phyloP scores from a whole-genome alignment of 1,140 invertebrate species.

The Eupeodes corollae region DNA sequence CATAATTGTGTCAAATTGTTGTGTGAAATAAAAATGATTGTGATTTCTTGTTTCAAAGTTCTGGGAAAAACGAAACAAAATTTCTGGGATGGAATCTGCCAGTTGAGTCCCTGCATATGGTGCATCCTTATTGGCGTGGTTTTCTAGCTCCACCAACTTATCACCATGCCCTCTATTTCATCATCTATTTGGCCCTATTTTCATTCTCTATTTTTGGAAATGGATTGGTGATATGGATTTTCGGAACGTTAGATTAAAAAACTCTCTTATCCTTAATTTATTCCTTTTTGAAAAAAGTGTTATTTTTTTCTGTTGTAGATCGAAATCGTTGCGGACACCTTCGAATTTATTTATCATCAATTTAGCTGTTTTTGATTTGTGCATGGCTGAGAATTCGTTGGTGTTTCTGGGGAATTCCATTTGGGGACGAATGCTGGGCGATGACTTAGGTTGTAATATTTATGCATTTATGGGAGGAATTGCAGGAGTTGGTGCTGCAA shows the following conservation, averaged over 20 bases:
- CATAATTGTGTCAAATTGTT: too few species aligned
- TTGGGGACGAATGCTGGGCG: constrained; percentile 49
- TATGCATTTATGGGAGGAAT: constrained; percentile 55
- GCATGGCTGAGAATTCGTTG: constrained; percentile 66
- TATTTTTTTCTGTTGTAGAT: constrained; percentile 37
- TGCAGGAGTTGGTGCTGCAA: constrained; percentile 58
- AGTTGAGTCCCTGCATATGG: constrained; percentile 51
- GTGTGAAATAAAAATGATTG: too few species aligned
- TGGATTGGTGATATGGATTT: constrained; percentile 70
- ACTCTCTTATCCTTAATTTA: neutral
- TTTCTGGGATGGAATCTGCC: constrained; percentile 58
- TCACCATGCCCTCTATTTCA: constrained; percentile 60
- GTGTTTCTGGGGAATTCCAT: constrained; percentile 55
- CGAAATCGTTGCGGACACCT: constrained; percentile 60
- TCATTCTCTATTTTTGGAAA: constrained; percentile 59
- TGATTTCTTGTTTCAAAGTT: too few species aligned
- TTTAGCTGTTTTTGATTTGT: constrained; percentile 61
- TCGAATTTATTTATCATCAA: constrained; percentile 73
- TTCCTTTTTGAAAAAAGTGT: constrained; percentile 1
- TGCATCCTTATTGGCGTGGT: constrained; percentile 60
- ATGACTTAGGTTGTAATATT: constrained; percentile 56
- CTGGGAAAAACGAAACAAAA: constrained; percentile 2
- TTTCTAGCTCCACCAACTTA: constrained; percentile 57
- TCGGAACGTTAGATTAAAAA: constrained; percentile 52
- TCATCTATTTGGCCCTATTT: constrained; percentile 60